Percentiles rank a stretch among this genome's conserved stretches.
These are phyloP conservation scores for Alosa sapidissima DNA, from an alignment of 2,797 vertebrate species.

Conservation along the genomic window DNA sequence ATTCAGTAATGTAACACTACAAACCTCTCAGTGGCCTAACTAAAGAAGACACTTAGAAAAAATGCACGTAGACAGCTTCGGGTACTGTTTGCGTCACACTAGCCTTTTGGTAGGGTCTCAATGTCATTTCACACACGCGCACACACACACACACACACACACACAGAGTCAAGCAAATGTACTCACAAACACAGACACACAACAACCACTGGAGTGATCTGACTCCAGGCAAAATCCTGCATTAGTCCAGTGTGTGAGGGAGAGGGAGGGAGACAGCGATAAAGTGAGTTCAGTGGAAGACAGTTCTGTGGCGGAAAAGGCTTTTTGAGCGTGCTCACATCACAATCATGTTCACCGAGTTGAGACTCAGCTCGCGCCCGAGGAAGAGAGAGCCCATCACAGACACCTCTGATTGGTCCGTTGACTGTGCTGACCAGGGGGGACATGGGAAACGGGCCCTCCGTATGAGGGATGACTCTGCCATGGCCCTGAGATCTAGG, in stretches of 20 bases:
- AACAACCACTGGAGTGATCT: not conserved
- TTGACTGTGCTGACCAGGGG: not conserved
- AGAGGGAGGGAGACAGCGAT: not conserved
- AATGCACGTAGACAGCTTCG: not conserved
- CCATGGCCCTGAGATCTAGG: not conserved
- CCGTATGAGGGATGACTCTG: not conserved
- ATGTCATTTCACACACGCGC: not conserved
- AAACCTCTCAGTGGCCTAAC: not conserved
- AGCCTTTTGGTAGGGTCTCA: not conserved
- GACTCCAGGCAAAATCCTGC: slow-evolving; percentile 9
- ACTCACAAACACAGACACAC: not conserved
- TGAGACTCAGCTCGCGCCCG: not conserved
- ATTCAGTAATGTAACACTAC: not conserved
- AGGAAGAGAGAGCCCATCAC: not conserved
- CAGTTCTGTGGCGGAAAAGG: not conserved
- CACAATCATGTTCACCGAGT: not conserved
- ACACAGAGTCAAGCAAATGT: not conserved
- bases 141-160: slow-evolving; percentile 4
- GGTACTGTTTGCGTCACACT: not conserved
- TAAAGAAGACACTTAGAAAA: not conserved
- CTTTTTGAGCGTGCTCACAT: not conserved
- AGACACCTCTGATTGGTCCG: not conserved
- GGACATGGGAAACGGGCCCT: not conserved
- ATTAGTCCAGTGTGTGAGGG: not conserved
- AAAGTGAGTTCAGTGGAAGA: not conserved